Evolutionary conservation across 2,888 invertebrate species (phyloP).

Genomic region (Tanytarsus gracilentus): DNA sequence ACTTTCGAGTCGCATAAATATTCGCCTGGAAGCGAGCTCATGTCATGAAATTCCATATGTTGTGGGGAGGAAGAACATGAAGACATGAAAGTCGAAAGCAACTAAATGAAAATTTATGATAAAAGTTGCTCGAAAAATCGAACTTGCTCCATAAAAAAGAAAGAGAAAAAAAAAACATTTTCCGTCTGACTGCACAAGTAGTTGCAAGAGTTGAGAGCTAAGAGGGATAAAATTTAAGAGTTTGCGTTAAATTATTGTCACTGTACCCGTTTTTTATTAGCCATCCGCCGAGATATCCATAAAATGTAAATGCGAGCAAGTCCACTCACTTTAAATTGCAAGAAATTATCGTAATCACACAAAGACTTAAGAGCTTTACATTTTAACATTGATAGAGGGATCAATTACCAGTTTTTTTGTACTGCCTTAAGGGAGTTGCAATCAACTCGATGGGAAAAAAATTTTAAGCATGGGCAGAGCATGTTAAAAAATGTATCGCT

Average conservation of each 20-base stretch:
- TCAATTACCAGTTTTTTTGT: conserved; percentile 9
- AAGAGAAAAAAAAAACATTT: neutral
- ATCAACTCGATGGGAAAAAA: too few relatives aligned
- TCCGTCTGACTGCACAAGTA: neutral
- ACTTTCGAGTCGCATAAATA: conserved; percentile 15
- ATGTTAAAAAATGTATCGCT: too few relatives aligned
- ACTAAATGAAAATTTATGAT: conserved; percentile 26
- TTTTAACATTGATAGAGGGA: conserved; percentile 25
- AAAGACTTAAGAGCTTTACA: conserved; percentile 5
- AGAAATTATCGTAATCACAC: conserved; percentile 18
- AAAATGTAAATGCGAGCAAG: conserved; percentile 7
- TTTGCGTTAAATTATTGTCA: conserved; percentile 10
- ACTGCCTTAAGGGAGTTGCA: neutral
- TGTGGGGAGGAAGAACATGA: neutral
- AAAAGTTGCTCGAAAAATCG: conserved; percentile 22
- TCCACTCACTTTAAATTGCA: conserved; percentile 8
- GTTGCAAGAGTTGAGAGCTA: neutral
- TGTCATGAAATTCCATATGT: neutral
- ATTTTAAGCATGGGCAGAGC: too few relatives aligned
- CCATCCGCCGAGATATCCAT: neutral
- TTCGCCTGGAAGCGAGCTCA: neutral
- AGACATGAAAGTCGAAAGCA: neutral
- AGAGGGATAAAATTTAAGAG: neutral
- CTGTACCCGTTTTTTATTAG: neutral
- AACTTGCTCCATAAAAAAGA: conserved; percentile 7